Base-by-base conservation (phyloP, 92 coral and sea anemone species). In the Porites divaricata region DNA sequence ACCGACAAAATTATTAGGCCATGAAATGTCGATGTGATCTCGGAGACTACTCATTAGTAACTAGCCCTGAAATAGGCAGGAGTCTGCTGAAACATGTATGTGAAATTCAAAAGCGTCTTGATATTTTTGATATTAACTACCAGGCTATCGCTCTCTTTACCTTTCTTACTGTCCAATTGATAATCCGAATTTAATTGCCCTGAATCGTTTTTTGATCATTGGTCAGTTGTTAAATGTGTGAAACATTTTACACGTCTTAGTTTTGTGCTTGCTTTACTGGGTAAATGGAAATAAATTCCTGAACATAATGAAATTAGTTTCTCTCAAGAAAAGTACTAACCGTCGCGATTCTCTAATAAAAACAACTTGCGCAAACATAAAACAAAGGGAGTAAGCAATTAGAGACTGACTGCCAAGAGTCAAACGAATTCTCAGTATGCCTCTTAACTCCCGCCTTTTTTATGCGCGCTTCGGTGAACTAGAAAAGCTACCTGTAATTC, bases 401-500 rank as follows among this genome's bases (percentile, higher is more conserved):
- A 52, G 1, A 1, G 70, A 72, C 86, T 25, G 50, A 72, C 72
- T 22, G 68, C 15, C 16, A 24, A 81, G 57, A 26, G 8, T 45
- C 8, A 21, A 11, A 61, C 11, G 23, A 53, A n/a, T 67, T 51
- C 8, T 35, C 45, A 35, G 45, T 13, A 69, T 25, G 52, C 23
- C 28, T 53, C 9, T 15, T 2, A 61, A 48, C 3, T 17, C 58
- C 50, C 52, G 14, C 69, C 70, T 63, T 45, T 45, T 48, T 49
- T 13, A 48, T 51, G 19, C 62, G 10, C 67, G 79, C 71, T 50
- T 72, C 86, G 61, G 24, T 82, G 86, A 72, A 72, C 79, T 61
- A 58, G 72, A 72, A 82, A 82, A 11, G 22, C 71, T 56, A 82
- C 86, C 86, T 22, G 86, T 51, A 62, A 23, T 82, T 49, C 49